Percentiles rank a stretch among this genome's conserved stretches.
phyloP scores from a whole-genome alignment of 2,888 invertebrate species.

The Habrosyne pyritoides region DNA sequence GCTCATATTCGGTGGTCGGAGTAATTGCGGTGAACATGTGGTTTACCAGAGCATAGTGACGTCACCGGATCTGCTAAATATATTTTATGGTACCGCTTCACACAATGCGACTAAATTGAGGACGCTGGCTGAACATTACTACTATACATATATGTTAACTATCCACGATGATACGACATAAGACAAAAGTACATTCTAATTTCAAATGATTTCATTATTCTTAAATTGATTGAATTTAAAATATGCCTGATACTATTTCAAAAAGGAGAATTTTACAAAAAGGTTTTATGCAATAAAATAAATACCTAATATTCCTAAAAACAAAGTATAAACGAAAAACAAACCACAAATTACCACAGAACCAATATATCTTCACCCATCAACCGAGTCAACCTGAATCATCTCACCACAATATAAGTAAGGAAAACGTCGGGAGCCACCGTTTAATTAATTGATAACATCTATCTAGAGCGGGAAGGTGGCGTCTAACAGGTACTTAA shows the following conservation, averaged over 20 bases:
- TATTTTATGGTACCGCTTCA: constrained; percentile 47
- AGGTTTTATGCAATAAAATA: neutral
- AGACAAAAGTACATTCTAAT: neutral
- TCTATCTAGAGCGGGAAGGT: constrained; percentile 12
- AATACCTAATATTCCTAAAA: neutral
- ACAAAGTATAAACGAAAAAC: neutral
- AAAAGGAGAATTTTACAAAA: too few relatives aligned
- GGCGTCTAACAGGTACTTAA: neutral
- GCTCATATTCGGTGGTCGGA: constrained; percentile 12
- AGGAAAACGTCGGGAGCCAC: constrained; percentile 12
- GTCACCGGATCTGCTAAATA: constrained; percentile 67
- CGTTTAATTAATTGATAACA: constrained; percentile 31
- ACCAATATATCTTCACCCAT: constrained; percentile 4
- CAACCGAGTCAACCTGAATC: neutral
- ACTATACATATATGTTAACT: neutral
- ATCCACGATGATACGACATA: neutral
- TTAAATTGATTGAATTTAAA: too few relatives aligned
- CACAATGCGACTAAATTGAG: neutral
- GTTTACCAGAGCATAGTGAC: constrained; percentile 45
- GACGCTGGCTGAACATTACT: neutral
- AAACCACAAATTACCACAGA: neutral
- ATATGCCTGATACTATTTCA: too few relatives aligned
- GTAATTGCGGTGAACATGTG: constrained; percentile 44
- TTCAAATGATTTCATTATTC: neutral
- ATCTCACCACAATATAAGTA: constrained; percentile 1